Evolutionary conservation across 2,888 invertebrate genomes (phyloP).

Genomic region (Acronicta aceris): DNA sequence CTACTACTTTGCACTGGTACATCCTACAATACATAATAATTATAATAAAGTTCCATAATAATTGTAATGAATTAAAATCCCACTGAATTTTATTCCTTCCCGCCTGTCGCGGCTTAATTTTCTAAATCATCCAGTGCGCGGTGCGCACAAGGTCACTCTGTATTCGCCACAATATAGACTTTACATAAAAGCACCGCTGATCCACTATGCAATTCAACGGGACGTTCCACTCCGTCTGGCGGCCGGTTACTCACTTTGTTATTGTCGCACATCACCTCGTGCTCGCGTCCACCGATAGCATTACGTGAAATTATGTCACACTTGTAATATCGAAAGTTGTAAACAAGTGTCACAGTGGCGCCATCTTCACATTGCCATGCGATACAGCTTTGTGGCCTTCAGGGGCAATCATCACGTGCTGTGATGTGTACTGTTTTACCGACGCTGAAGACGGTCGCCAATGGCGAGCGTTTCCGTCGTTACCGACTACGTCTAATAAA

Average conservation of each 20-base stretch:
- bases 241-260: slow-evolving; percentile 51
- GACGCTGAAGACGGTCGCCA: slow-evolving; percentile 63
- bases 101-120: slow-evolving; percentile 10
- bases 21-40: no score
- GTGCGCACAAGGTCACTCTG: slow-evolving; percentile 34
- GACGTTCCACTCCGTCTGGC: slow-evolving; percentile 27
- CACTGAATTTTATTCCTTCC: background rate
- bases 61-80: no score
- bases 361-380: slow-evolving; percentile 64
- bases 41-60: no score
- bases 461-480: slow-evolving; percentile 60
- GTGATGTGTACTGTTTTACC: slow-evolving; percentile 64
- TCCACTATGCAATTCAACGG: slow-evolving; percentile 13
- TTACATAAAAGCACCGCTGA: background rate
- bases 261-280: slow-evolving; percentile 48
- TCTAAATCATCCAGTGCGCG: slow-evolving; percentile 2
- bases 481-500: slow-evolving; percentile 59
- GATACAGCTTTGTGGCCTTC: slow-evolving; percentile 54
- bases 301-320: slow-evolving; percentile 81
- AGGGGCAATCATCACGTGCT: slow-evolving; percentile 75
- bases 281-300: slow-evolving; percentile 39
- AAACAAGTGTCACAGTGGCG: slow-evolving; percentile 70
- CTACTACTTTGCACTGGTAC: no score
- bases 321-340: slow-evolving; percentile 62
- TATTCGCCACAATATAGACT: slow-evolving; percentile 1